Conservation (phyloP, 2,797 vertebrate species). For the Hemitrygon akajei region DNA sequence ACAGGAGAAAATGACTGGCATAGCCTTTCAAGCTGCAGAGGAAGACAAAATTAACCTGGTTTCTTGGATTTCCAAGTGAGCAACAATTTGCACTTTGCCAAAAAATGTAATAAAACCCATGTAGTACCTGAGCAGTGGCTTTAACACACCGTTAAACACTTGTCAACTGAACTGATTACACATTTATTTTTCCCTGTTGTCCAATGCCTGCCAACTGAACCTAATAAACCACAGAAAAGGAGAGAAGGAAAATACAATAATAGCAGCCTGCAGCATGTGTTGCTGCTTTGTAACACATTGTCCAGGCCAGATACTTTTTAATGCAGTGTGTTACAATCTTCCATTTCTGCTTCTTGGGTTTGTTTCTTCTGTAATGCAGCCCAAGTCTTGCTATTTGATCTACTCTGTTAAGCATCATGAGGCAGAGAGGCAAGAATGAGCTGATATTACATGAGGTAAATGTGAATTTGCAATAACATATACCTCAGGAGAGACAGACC, state of each 20-base stretch:
- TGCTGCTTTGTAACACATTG: conserved; percentile 20
- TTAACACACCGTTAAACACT: conserved; percentile 31
- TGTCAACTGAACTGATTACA: conserved; percentile 24
- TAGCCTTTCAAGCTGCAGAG: not conserved
- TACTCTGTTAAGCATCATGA: not conserved
- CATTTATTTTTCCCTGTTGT: conserved; percentile 11
- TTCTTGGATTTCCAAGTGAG: not conserved
- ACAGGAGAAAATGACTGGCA: not conserved
- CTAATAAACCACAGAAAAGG: conserved; percentile 31
- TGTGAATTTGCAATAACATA: not conserved
- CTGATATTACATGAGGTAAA: not conserved
- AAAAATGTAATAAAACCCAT: not conserved
- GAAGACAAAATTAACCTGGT: not conserved
- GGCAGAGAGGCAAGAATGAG: not conserved
- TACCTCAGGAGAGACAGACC: not conserved
- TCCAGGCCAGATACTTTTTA: not conserved
- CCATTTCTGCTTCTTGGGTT: not conserved
- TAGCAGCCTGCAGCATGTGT: conserved; percentile 18
- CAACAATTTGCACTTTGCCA: conserved; percentile 20
- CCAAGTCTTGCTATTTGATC: not conserved
- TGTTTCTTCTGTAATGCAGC: not conserved
- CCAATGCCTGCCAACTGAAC: conserved; percentile 27
- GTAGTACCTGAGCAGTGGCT: conserved; percentile 21
- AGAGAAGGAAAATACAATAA: conserved; percentile 29
- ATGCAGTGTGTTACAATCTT: not conserved